Conservation (phyloP, 2,888 invertebrate genomes). For the Pharmacophagus antenor region DNA sequence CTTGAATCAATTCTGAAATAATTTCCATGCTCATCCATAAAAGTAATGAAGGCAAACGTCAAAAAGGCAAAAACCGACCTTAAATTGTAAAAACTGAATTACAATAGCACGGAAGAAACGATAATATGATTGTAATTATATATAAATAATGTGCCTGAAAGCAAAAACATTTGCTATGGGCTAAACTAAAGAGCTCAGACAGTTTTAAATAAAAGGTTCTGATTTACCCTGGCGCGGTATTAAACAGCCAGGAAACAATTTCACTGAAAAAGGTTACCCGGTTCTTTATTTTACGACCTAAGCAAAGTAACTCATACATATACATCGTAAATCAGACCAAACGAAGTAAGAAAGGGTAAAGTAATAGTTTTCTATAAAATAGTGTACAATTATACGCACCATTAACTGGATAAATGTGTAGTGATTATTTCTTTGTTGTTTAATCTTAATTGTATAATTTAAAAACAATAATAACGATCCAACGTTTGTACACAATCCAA, state of each 20-base stretch:
- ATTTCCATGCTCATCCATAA: no score
- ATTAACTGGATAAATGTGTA: not conserved
- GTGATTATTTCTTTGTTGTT: not conserved
- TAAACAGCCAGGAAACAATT: slow-evolving; percentile 31
- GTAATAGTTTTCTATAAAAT: slow-evolving; percentile 6
- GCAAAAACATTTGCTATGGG: not conserved
- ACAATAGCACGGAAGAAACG: no score
- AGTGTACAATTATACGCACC: slow-evolving; percentile 1
- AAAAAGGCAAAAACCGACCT: no score
- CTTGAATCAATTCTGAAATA: no score
- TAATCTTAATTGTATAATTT: not conserved
- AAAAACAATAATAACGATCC: no score
- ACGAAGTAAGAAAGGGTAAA: slow-evolving; percentile 14
- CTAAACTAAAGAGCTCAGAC: not conserved
- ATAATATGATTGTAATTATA: no score
- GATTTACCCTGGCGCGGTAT: slow-evolving; percentile 36
- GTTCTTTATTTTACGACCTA: slow-evolving; percentile 37
- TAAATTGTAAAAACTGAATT: no score
- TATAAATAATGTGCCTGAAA: no score
- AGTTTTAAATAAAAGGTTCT: slow-evolving; percentile 12
- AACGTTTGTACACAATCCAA: no score
- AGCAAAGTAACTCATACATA: slow-evolving; percentile 14
- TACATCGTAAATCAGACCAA: slow-evolving; percentile 29
- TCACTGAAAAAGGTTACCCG: slow-evolving; percentile 35
- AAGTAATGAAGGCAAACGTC: no score